A percentile compares a stretch with the other conserved stretches of the same genome.
These are phyloP conservation scores for Beroe forskalii DNA, from an alignment of 37 sponge, comb jelly and placozoan genomes.

Conservation along the genomic window DNA sequence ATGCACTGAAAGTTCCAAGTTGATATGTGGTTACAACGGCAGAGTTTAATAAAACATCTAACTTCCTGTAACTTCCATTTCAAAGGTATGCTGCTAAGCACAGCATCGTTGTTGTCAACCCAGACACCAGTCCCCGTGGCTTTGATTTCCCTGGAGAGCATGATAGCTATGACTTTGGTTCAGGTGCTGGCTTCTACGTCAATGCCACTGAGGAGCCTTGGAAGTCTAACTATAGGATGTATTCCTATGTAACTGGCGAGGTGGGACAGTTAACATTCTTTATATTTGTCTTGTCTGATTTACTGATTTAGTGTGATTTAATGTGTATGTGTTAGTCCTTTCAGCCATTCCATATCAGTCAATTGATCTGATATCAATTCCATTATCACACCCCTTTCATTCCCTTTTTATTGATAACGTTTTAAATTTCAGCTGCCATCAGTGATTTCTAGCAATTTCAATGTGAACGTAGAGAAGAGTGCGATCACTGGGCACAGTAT, in stretches of 20 bases:
- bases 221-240: slow-evolving; percentile 98
- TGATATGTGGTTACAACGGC: too few relatives aligned
- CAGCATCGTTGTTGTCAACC: slow-evolving; percentile 83
- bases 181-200: slow-evolving; percentile 96
- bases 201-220: slow-evolving; percentile 95
- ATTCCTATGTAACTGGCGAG: slow-evolving; percentile 88
- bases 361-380: too few relatives aligned
- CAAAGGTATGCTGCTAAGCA: slow-evolving; percentile 76
- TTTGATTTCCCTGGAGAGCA: slow-evolving; percentile 95
- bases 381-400: not conserved
- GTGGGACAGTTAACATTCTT: not conserved
- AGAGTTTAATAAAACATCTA: too few relatives aligned
- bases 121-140: slow-evolving; percentile 95
- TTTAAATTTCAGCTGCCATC: slow-evolving; percentile 76
- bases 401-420: too few relatives aligned
- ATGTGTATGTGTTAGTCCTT: not conserved
- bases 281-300: not conserved
- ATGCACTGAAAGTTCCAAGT: too few relatives aligned
- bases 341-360: too few relatives aligned
- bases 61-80: not conserved
- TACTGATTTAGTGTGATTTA: not conserved
- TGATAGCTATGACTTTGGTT: slow-evolving; percentile 92
- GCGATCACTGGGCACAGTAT: slow-evolving; percentile 95
- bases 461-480: slow-evolving; percentile 72
- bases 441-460: slow-evolving; percentile 76